Percentiles rank a stretch among this genome's conserved stretches.
Evolutionary conservation across 2,888 invertebrate species (phyloP).

Genomic region (Caenorhabditis panamensis): DNA sequence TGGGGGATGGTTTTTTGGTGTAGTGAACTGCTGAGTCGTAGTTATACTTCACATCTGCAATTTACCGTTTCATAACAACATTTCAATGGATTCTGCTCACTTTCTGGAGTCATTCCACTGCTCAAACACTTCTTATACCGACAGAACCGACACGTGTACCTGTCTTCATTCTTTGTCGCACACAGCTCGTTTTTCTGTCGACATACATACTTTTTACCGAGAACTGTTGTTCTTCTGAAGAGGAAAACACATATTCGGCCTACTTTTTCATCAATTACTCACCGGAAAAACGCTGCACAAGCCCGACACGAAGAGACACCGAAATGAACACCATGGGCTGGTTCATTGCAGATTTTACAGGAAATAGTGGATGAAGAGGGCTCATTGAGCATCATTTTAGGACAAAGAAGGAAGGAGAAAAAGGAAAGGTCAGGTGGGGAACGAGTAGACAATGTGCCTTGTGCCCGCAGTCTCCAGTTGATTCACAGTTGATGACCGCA

Average conservation of each 20-base stretch:
- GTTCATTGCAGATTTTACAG: constrained; percentile 59
- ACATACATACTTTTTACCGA: constrained; percentile 59
- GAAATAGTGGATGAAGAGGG: constrained; percentile 27
- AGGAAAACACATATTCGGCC: neutral
- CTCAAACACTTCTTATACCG: constrained; percentile 63
- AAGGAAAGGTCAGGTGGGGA: constrained; percentile 17
- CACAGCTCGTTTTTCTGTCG: constrained; percentile 57
- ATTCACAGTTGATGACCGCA: constrained; percentile 34
- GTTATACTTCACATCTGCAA: constrained; percentile 57
- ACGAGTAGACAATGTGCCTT: constrained; percentile 45
- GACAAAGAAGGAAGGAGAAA: neutral
- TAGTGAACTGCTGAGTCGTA: constrained; percentile 47
- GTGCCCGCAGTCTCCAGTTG: constrained; percentile 40
- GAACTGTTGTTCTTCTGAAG: constrained; percentile 60
- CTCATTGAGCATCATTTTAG: constrained; percentile 27
- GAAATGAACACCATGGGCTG: constrained; percentile 65
- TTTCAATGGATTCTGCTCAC: constrained; percentile 22
- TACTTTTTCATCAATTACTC: neutral
- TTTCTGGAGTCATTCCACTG: constrained; percentile 65
- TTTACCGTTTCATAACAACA: neutral
- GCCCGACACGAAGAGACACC: constrained; percentile 66
- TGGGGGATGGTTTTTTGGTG: constrained; percentile 35
- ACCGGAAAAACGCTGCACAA: constrained; percentile 69
- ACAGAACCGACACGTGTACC: constrained; percentile 59
- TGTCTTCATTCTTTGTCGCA: constrained; percentile 49